Evolutionary conservation across 2,113 vertebrate genomes (phyloP).

Genomic region (Alces alces): DNA sequence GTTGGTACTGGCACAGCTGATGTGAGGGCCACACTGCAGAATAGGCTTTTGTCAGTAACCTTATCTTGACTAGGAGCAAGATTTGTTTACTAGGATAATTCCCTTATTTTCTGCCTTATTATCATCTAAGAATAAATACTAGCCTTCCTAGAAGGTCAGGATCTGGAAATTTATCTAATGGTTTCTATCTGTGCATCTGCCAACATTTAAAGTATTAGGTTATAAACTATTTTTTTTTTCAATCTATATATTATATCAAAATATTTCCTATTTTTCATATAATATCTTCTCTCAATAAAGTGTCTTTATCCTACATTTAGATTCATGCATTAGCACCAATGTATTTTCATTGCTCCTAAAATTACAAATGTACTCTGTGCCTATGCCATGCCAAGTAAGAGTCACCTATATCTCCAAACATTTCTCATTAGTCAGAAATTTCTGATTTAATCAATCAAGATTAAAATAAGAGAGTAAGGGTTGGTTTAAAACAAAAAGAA

Average conservation of each 20-base stretch:
- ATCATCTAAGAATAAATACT: conserved; percentile 51
- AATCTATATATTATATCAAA: neutral
- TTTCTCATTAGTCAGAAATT: neutral
- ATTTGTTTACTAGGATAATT: conserved; percentile 45
- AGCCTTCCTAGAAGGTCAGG: conserved; percentile 53
- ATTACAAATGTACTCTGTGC: neutral
- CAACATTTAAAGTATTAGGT: neutral
- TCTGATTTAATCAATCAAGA: neutral
- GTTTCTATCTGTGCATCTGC: conserved; percentile 28
- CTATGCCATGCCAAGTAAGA: neutral
- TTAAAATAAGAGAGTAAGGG: neutral
- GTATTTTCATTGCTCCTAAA: neutral
- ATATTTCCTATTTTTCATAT: neutral
- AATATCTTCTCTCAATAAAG: neutral
- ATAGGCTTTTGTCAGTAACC: neutral
- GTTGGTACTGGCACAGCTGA: conserved; percentile 36
- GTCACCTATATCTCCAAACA: neutral
- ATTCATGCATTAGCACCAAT: neutral
- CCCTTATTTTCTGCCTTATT: conserved; percentile 54
- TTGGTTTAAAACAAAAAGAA: conserved; percentile 19
- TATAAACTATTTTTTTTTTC: neutral
- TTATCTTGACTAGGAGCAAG: neutral
- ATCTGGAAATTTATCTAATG: conserved; percentile 50
- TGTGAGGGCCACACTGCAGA: neutral
- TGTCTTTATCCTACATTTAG: neutral